These are phyloP conservation scores for Himalopsyche tibetana DNA, from an alignment of 2,888 invertebrate genomes.

Conservation along the genomic window DNA sequence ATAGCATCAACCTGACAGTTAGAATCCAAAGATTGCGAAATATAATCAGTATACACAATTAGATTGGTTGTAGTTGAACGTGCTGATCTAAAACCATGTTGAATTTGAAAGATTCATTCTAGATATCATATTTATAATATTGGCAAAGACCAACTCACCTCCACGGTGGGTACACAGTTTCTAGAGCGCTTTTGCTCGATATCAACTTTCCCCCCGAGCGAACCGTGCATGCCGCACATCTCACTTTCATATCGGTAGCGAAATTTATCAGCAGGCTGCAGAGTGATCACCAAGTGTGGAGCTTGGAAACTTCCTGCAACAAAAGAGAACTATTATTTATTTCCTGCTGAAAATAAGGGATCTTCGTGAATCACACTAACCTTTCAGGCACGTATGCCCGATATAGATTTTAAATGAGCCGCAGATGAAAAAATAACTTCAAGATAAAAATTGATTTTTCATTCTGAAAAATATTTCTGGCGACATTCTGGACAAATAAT, in stretches of 20 bases:
- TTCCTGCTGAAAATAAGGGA: not conserved
- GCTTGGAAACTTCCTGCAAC: not conserved
- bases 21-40: no score
- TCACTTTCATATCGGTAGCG: slow-evolving; percentile 91
- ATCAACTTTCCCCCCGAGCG: slow-evolving; percentile 81
- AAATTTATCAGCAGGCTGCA: slow-evolving; percentile 88
- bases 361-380: not conserved
- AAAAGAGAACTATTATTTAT: not conserved
- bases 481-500: no score
- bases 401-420: no score
- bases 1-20: no score
- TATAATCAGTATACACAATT: no score
- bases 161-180: slow-evolving; percentile 84
- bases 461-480: no score
- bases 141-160: slow-evolving; percentile 73
- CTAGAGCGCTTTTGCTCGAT: slow-evolving; percentile 78
- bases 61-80: no score
- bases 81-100: no score
- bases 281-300: slow-evolving; percentile 73
- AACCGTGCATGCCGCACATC: slow-evolving; percentile 92
- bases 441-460: no score
- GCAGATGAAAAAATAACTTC: no score
- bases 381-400: no score
- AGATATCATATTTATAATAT: not conserved
- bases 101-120: no score